phyloP scores from a whole-genome alignment of 2,113 vertebrate species.

The Xiphophorus maculatus region DNA sequence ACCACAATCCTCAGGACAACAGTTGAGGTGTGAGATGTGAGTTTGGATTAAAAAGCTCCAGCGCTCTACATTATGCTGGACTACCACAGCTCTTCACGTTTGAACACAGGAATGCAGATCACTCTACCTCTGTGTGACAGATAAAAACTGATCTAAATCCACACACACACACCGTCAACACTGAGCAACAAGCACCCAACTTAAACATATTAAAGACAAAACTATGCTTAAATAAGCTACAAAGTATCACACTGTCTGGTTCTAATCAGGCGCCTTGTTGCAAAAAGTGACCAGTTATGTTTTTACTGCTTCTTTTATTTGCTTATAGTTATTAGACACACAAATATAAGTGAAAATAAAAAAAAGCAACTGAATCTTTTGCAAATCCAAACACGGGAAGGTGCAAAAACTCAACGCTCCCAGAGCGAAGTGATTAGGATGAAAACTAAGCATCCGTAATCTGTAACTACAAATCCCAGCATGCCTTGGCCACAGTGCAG shows the following conservation, averaged over 20 bases:
- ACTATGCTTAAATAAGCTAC: background rate
- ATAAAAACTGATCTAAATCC: constrained; percentile 35
- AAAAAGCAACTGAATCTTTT: background rate
- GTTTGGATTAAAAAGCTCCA: background rate
- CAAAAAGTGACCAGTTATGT: background rate
- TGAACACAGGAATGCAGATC: constrained; percentile 5
- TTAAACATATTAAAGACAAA: background rate
- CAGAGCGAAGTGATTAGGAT: constrained; percentile 42
- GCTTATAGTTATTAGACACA: background rate
- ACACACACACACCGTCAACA: constrained; percentile 1
- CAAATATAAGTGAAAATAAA: background rate
- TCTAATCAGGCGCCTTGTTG: background rate
- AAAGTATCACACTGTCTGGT: background rate
- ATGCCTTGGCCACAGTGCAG: constrained; percentile 58
- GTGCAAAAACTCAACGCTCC: constrained; percentile 29
- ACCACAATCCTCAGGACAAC: constrained; percentile 13
- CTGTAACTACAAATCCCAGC: constrained; percentile 61
- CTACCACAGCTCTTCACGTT: background rate
- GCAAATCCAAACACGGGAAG: constrained; percentile 14
- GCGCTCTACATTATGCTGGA: constrained; percentile 21
- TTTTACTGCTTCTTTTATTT: background rate
- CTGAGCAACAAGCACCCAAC: background rate
- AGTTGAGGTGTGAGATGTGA: constrained; percentile 7
- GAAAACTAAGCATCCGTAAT: constrained; percentile 35
- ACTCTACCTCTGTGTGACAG: constrained; percentile 16